Conservation (phyloP, 2,888 invertebrate genomes). For the Drosophila greeni region DNA sequence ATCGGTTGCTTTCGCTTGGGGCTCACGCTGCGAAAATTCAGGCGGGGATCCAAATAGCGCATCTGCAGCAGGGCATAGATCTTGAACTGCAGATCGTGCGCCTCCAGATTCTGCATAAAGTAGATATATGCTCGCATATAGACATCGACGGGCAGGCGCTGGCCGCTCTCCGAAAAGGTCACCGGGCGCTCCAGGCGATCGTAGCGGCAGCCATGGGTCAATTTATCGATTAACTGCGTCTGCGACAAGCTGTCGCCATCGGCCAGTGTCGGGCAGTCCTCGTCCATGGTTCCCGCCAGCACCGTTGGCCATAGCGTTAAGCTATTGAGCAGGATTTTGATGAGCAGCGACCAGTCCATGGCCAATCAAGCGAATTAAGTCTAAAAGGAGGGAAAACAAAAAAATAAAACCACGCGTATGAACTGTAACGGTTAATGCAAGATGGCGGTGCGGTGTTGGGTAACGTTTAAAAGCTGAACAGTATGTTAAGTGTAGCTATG, state of each 20-base stretch:
- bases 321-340: slow-evolving; percentile 52
- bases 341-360: slow-evolving; percentile 50
- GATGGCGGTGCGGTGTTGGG: background rate
- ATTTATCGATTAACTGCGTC: slow-evolving; percentile 84
- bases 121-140: slow-evolving; percentile 88
- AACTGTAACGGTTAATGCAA: slow-evolving; percentile 29
- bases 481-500: background rate
- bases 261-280: slow-evolving; percentile 80
- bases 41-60: slow-evolving; percentile 86
- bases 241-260: slow-evolving; percentile 83
- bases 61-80: slow-evolving; percentile 89
- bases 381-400: background rate
- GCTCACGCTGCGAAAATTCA: slow-evolving; percentile 84
- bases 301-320: slow-evolving; percentile 2
- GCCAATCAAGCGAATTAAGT: background rate
- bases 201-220: slow-evolving; percentile 88
- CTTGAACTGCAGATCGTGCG: slow-evolving; percentile 91
- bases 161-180: slow-evolving; percentile 76
- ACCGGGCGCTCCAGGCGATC: slow-evolving; percentile 86
- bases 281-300: slow-evolving; percentile 2
- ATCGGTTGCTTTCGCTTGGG: slow-evolving; percentile 84
- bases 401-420: slow-evolving; percentile 12
- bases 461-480: background rate
- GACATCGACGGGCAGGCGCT: slow-evolving; percentile 84
- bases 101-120: slow-evolving; percentile 90